These are phyloP conservation scores for Labia minor DNA, from an alignment of 2,888 invertebrate species.

Conservation along the genomic window DNA sequence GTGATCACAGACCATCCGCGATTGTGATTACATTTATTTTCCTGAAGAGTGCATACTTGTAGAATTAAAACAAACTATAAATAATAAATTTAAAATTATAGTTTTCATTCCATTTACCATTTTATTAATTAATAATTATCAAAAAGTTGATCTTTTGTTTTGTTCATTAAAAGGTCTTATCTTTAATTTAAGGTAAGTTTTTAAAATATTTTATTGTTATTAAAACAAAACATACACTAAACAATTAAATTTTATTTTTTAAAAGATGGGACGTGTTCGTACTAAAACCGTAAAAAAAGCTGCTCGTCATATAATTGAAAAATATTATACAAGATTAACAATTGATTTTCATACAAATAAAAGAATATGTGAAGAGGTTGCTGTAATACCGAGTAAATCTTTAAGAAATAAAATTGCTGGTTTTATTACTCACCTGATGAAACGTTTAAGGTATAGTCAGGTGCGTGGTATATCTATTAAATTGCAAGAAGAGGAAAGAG, in stretches of 20 bases:
- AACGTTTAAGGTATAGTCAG: slow-evolving; percentile 48
- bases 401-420: slow-evolving; percentile 52
- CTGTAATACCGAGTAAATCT: slow-evolving; percentile 50
- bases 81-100: no score
- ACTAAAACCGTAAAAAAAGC: slow-evolving; percentile 99
- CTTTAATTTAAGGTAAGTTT: no score
- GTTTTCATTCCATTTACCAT: no score
- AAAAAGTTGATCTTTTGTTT: no score
- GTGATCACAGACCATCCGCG: no score
- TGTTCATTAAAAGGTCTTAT: no score
- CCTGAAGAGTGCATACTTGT: no score
- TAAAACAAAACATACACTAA: no score
- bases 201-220: no score
- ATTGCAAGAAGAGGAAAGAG: slow-evolving; percentile 53
- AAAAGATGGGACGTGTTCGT: slow-evolving; percentile 82
- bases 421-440: slow-evolving; percentile 56
- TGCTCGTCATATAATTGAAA: slow-evolving; percentile 92
- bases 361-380: slow-evolving; percentile 51
- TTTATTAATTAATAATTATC: no score
- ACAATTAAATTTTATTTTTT: neutral
- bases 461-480: slow-evolving; percentile 56
- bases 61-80: no score
- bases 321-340: slow-evolving; percentile 51
- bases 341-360: slow-evolving; percentile 54
- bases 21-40: no score